A percentile compares a stretch with the other conserved stretches of the same genome.
Evolutionary conservation across 2,113 vertebrate genomes (phyloP).

Genomic region (Cettia cetti): DNA sequence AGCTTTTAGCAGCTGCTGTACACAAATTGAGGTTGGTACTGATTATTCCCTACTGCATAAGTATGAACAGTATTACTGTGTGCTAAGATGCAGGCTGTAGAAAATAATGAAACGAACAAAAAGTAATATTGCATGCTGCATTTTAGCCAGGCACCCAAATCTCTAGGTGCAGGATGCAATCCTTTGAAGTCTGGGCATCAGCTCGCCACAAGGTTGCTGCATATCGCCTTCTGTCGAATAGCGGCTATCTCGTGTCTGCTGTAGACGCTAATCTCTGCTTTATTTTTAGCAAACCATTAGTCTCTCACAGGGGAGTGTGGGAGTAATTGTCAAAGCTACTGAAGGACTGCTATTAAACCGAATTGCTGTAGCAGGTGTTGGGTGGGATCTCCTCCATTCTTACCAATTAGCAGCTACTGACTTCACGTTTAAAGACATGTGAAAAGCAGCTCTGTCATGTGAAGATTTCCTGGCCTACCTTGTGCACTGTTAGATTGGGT

Average conservation of each 20-base stretch:
- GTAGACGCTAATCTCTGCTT: conserved; percentile 48
- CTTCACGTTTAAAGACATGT: conserved; percentile 43
- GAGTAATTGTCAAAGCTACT: conserved; percentile 71
- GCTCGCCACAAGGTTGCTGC: background rate
- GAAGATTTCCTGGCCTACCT: background rate
- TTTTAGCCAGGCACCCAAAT: background rate
- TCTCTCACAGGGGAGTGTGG: conserved; percentile 68
- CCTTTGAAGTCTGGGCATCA: background rate
- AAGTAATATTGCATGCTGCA: background rate
- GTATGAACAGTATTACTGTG: background rate
- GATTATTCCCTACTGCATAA: background rate
- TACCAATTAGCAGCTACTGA: conserved; percentile 34
- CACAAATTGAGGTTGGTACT: background rate
- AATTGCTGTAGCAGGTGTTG: conserved; percentile 64
- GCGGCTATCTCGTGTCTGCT: background rate
- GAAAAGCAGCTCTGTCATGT: conserved; percentile 30
- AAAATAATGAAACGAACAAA: background rate
- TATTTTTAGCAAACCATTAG: conserved; percentile 81
- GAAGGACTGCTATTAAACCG: conserved; percentile 65
- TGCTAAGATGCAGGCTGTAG: background rate
- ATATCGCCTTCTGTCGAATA: background rate
- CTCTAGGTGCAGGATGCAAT: background rate
- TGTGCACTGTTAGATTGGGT: background rate
- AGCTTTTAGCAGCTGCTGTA: background rate
- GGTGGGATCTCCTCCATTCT: conserved; percentile 51